Evolutionary conservation across 2,888 invertebrate species (phyloP), one percentile per base, ranked within the genome.

Genomic region (Labia minor): DNA sequence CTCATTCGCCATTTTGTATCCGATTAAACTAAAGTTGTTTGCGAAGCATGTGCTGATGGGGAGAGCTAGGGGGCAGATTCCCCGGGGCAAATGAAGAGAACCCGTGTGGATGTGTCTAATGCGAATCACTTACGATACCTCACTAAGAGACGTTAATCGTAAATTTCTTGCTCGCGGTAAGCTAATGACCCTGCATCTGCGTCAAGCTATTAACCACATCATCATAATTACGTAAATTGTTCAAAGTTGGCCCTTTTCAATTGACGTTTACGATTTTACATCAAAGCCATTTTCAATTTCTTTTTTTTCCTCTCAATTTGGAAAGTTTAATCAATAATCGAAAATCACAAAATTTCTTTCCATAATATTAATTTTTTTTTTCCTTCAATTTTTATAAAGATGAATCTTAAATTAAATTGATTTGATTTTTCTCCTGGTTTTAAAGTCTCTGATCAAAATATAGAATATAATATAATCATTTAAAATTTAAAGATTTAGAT

Each of bases 31-130:
- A 49, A 49, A 49, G 49, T 49, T 49, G 49, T 49, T 49, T 49
- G 49, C 49, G n/a, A 49, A 49, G 49, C 49, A 49, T 49, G 49
- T 49, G 49, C 49, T 49, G 49, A 49, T 49, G 49, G 49, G 49
- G 49, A 49, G 49, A 49, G 49, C 14, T 14, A 14, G 16, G 49
- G 49, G 16, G 8, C 8, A 14, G n/a, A 10, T 49, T 14, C 49
- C 49, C 49, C 6, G 14, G 49, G 49, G 49, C 49, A 49, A 49
- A 49, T 49, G 49, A 49, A 3, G 49, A 49, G 49, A 49, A 49
- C 16, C 16, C 49, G n/a, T n/a, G 49, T n/a, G 49, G 49, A 49
- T 49, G 49, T 49, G 49, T 49, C 49, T 49, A 49, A 49, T 49
- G 49, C 49, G 49, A 49, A 49, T 49, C 49, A 49, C 49, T 49